Percentiles rank a stretch among this genome's conserved stretches.
Conservation (phyloP, 2,113 vertebrate genomes). For the Puffinus mauretanicus region DNA sequence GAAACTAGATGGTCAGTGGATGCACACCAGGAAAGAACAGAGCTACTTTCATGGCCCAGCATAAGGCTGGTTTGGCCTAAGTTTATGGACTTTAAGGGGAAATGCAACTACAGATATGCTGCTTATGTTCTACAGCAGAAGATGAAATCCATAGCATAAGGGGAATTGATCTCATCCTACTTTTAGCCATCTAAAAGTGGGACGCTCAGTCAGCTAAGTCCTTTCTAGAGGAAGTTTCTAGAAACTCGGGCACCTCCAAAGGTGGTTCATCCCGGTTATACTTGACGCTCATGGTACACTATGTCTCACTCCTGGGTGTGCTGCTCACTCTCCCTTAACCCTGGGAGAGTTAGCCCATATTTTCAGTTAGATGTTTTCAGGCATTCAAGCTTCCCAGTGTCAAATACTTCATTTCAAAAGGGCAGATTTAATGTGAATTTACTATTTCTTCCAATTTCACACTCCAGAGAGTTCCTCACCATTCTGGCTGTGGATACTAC, state of each 20-base stretch:
- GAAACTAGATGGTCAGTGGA: not conserved
- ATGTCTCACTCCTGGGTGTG: not conserved
- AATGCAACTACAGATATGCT: not conserved
- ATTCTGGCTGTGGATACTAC: rapidly evolving
- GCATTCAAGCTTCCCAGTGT: not conserved
- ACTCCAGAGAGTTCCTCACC: not conserved
- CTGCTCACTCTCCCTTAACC: not conserved
- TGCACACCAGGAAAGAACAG: not conserved
- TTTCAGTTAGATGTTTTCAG: not conserved
- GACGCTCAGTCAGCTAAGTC: not conserved
- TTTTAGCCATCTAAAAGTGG: not conserved
- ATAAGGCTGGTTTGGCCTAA: not conserved
- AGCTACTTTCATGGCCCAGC: not conserved
- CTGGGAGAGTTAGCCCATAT: no score
- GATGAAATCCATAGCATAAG: not conserved
- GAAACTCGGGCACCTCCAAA: not conserved
- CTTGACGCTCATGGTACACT: rapidly evolving
- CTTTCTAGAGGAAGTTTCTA: not conserved
- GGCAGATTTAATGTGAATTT: not conserved
- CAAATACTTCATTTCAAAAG: not conserved
- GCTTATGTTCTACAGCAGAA: not conserved
- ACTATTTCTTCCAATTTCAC: not conserved
- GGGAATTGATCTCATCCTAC: not conserved
- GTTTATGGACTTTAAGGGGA: not conserved
- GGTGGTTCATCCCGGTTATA: not conserved